Base-by-base conservation (phyloP, 2,113 vertebrate genomes). In the Eurystomus gularis region DNA sequence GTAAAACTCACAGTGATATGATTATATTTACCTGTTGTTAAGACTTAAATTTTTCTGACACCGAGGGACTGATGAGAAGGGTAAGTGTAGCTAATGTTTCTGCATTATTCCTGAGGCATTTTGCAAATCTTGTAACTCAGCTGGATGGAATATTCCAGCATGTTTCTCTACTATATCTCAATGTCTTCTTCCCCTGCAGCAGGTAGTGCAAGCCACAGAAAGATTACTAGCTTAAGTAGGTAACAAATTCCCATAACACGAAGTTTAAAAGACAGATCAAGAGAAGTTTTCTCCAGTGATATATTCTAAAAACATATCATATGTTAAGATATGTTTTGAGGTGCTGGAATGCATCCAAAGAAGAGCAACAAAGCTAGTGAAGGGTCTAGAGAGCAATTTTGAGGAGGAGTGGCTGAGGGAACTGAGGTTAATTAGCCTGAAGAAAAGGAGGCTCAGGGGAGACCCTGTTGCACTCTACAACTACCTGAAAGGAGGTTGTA, bases 21-120 rank as follows among this genome's bases (percentile, higher is more conserved):
- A 72, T 76, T 94, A 90, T 93, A 91, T 93, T 95, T 96, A 95
- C 95, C 91, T 94, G 95, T 88, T 88, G 28, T 91, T 82, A 73
- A 80, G 78, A 83, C 16, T 86, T 80, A 33, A 29, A 29, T 55
- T 83, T 82, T 94, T 90, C 66, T 89, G 25, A 86, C 58, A 70
- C 94, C 37, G 60, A 64, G 42, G 26, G 37, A 80, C 40, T 62
- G 54, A 66, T 69, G 69, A 93, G 85, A 95, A 82, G 26, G 35
- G 48, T 86, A 90, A 55, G 55, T 81, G 54, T 78, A 93, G 33
- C 46, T 92, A 92, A 68, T 73, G n/a, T 54, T 87, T 73, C 82
- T 83, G 33, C 42, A 31, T 68, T 72, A 88, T 88, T 96, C 49
- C 69, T 73, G 51, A 83, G 61, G 69, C 61, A 80, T 82, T 97